Evolutionary conservation across 2,797 vertebrate species (phyloP).

Genomic region (Tokudaia tokunoshimensis): DNA sequence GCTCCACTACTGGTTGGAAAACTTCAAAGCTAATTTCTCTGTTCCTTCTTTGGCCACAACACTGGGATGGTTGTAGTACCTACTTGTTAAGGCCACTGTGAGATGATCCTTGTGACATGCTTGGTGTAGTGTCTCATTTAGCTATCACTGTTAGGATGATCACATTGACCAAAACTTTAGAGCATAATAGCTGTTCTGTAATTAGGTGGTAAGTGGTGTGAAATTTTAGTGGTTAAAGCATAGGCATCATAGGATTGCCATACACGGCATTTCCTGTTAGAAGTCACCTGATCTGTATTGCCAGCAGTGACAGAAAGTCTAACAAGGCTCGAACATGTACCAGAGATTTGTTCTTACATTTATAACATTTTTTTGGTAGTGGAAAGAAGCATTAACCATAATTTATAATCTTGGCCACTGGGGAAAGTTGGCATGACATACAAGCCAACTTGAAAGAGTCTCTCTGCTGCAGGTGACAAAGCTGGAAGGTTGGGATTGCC

Average conservation of each 20-base stretch:
- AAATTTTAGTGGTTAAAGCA: conserved; percentile 56
- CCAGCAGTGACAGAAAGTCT: conserved; percentile 8
- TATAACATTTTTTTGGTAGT: conserved; percentile 53
- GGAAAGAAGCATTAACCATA: conserved; percentile 56
- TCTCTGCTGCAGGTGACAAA: not conserved
- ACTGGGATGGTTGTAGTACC: conserved; percentile 3
- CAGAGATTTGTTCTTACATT: conserved; percentile 69
- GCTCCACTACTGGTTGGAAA: not conserved
- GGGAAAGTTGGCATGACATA: not conserved
- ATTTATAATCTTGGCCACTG: conserved; percentile 5
- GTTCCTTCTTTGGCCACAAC: not conserved
- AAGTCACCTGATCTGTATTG: conserved; percentile 40
- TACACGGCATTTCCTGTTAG: conserved; percentile 1
- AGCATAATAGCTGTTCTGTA: conserved; percentile 16
- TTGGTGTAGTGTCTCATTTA: not conserved
- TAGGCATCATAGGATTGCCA: not conserved
- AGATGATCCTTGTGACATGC: not conserved
- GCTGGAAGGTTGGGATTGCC: not conserved
- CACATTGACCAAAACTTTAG: conserved; percentile 46
- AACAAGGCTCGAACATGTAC: conserved; percentile 33
- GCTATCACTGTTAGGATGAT: conserved; percentile 8
- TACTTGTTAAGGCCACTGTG: not conserved
- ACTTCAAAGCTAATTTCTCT: not conserved
- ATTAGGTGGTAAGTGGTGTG: conserved; percentile 42
- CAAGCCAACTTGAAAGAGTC: not conserved